Evolutionary conservation across 2,888 invertebrate species (phyloP), one percentile per base, ranked within the genome.

Genomic region (Trichogramma dendrolimi): DNA sequence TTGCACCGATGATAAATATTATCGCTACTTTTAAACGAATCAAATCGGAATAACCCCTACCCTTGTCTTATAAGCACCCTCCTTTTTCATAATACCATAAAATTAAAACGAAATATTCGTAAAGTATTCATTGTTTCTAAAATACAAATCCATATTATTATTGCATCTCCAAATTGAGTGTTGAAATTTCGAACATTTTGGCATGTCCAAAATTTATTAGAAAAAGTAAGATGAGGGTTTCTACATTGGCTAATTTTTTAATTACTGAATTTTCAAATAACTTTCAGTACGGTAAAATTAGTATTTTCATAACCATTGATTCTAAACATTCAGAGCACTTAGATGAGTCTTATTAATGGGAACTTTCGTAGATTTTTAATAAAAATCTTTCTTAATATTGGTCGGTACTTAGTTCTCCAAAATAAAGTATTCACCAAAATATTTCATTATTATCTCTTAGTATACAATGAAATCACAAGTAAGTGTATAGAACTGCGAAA

Each of bases 201-300:
- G 55, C 58, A 55, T 39, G 8, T 49, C 44, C n/a, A 7, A 51
- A 51, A 56, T 27, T 27, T 27, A 27, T 27, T 27, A 27, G 44
- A 55, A 7, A 60, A 55, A 58, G 51, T 40, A 48, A 49, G 56
- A 55, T 50, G 51, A 62, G 51, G 58, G 14, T 50, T 53, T 44
- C 27, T 27, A 27, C 27, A 27, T 60, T 55, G 56, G 38, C 55
- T 58, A 62, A 41, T 47, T 58, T 44, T 58, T 63, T 55, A 8
- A 65, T 57, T 65, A 66, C 66, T 56, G 42, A 64, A 65, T 70
- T 55, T 61, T 67, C 27, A 65, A 68, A 71, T 64, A 62, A 65
- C 65, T 63, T 69, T 66, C 62, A 77, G 75, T 68, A 72, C 66
- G 68, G 69, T 73, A 73, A 71, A 73, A 71, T 71, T 71, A 72